phyloP scores from a whole-genome alignment of 53 echinoderm and acorn worm genomes.

The Holothuria leucospilota region DNA sequence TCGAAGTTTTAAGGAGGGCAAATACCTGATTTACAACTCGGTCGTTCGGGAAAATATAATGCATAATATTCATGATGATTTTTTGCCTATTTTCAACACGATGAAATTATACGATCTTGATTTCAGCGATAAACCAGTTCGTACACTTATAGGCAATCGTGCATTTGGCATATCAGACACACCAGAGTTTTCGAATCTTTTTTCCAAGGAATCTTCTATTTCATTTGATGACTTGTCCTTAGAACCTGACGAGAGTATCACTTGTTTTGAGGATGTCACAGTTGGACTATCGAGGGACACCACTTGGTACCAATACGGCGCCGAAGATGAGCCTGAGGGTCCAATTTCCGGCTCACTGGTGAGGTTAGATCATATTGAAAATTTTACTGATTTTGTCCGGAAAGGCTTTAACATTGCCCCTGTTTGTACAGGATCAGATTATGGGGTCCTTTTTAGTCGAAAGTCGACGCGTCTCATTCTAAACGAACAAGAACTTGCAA shows the following conservation, averaged over 20 bases:
- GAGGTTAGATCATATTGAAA: neutral
- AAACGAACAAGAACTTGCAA: neutral
- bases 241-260: neutral
- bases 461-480: neutral
- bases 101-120: neutral
- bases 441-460: neutral
- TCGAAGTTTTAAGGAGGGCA: neutral
- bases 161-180: neutral
- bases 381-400: neutral
- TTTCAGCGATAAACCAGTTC: neutral
- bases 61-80: constrained; percentile 11
- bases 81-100: constrained; percentile 7
- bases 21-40: neutral
- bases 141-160: neutral
- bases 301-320: constrained; percentile 13
- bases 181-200: neutral
- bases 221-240: neutral
- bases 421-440: neutral
- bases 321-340: neutral
- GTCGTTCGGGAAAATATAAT: neutral
- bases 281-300: neutral
- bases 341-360: neutral
- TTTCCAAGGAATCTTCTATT: neutral
- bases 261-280: constrained; percentile 1
- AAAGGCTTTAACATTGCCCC: neutral